Percentiles rank a stretch among this genome's conserved stretches.
Evolutionary conservation across 2,113 vertebrate species (phyloP).

Genomic region (Corythornis vintsioides): DNA sequence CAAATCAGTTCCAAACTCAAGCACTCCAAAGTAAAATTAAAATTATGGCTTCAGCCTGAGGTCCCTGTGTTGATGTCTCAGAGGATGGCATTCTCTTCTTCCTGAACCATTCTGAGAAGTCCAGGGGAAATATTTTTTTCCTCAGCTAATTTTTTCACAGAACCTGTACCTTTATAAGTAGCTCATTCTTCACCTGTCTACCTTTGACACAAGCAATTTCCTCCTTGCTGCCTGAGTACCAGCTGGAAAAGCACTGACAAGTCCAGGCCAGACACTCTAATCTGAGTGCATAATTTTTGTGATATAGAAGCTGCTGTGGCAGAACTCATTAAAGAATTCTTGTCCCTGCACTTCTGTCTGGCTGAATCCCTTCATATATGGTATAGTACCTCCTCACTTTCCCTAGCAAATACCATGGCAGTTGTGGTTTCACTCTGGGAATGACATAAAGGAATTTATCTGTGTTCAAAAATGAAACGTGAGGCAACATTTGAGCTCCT

Average conservation of each 20-base stretch:
- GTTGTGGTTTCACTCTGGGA: not conserved
- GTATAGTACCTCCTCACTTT: not conserved
- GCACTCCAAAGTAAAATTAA: not conserved
- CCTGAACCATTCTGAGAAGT: not conserved
- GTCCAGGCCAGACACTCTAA: not conserved
- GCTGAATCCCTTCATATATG: not conserved
- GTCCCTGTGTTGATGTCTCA: not conserved
- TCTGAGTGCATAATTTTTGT: not conserved
- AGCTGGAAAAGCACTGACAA: slow-evolving; percentile 11
- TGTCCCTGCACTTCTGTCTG: not conserved
- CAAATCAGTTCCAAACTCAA: not conserved
- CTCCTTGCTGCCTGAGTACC: slow-evolving; percentile 3
- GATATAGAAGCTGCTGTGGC: not conserved
- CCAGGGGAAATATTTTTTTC: slow-evolving; percentile 38
- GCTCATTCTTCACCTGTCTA: slow-evolving; percentile 59
- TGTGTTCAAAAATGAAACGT: not conserved
- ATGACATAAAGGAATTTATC: not conserved
- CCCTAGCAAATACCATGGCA: not conserved
- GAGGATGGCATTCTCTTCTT: not conserved
- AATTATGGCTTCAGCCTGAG: not conserved
- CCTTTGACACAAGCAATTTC: slow-evolving; percentile 40
- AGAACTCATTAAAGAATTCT: not conserved
- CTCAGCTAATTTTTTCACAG: slow-evolving; percentile 23
- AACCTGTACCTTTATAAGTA: slow-evolving; percentile 23
- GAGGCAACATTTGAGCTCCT: not conserved